A percentile compares a stretch with the other conserved stretches of the same genome.
phyloP scores from a whole-genome alignment of 1,140 invertebrate species.

The Camponotus vicinus region DNA sequence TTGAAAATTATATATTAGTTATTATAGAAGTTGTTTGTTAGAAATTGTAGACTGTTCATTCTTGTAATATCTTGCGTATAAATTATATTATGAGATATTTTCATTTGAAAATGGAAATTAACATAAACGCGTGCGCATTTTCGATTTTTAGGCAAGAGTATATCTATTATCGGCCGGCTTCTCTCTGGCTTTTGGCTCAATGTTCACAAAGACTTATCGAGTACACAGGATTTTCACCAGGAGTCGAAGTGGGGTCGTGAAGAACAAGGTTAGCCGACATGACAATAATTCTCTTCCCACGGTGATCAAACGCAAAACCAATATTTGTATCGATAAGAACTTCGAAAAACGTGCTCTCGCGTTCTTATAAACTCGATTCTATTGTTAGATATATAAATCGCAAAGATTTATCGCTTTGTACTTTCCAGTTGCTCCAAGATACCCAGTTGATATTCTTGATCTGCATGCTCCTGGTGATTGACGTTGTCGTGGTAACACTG shows the following conservation, averaged over 20 bases:
- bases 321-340: slow-evolving; percentile 18
- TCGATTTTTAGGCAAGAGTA: slow-evolving; percentile 91
- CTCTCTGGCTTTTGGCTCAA: slow-evolving; percentile 95
- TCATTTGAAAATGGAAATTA: not conserved
- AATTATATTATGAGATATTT: not conserved
- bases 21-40: not conserved
- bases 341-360: not conserved
- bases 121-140: slow-evolving; percentile 59
- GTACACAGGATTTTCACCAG: slow-evolving; percentile 95
- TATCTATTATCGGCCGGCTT: slow-evolving; percentile 95
- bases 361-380: not conserved
- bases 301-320: not conserved
- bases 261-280: slow-evolving; percentile 87
- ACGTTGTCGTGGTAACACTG: slow-evolving; percentile 91
- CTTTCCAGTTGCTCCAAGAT: slow-evolving; percentile 91
- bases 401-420: slow-evolving; percentile 3
- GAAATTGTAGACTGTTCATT: not conserved
- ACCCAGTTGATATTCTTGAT: slow-evolving; percentile 94
- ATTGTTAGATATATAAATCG: slow-evolving; percentile 6
- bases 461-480: slow-evolving; percentile 91
- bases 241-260: slow-evolving; percentile 89
- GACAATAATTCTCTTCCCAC: slow-evolving; percentile 7
- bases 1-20: not conserved
- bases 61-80: not conserved
- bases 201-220: slow-evolving; percentile 96